Conservation (phyloP, 2,888 invertebrate genomes). For the Alviniconcha strummeri region DNA sequence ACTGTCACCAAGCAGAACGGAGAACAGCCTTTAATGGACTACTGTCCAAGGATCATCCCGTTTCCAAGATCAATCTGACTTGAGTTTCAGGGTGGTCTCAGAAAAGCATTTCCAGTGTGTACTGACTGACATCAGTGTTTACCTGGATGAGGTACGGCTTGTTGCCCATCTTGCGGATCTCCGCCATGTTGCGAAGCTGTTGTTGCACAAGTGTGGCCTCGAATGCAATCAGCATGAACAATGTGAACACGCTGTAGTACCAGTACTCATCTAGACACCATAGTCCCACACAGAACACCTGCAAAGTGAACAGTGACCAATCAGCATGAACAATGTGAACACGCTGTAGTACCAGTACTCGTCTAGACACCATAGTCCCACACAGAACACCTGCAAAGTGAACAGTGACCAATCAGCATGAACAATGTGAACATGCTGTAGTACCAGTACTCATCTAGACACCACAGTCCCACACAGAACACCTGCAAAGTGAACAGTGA, state of each 20-base stretch:
- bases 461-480: conserved; percentile 98
- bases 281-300: conserved; percentile 98
- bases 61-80: too few species aligned
- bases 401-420: conserved; percentile 85
- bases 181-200: conserved; percentile 97
- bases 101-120: too few species aligned
- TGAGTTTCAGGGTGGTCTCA: too few species aligned
- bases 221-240: conserved; percentile 95
- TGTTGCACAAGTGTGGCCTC: conserved; percentile 99
- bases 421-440: conserved; percentile 96
- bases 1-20: too few species aligned
- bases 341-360: conserved; percentile 88
- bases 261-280: conserved; percentile 99
- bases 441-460: conserved; percentile 98
- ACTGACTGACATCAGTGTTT: not conserved
- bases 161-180: conserved; percentile 99
- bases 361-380: conserved; percentile 98
- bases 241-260: conserved; percentile 96
- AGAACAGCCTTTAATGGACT: too few species aligned
- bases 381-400: conserved; percentile 93
- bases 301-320: conserved; percentile 77
- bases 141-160: conserved; percentile 92
- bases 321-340: conserved; percentile 95
- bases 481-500: conserved; percentile 81
- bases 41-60: too few species aligned